Evolutionary conservation across 1,140 invertebrate genomes (phyloP).

Genomic region (Platyscapa corneri): DNA sequence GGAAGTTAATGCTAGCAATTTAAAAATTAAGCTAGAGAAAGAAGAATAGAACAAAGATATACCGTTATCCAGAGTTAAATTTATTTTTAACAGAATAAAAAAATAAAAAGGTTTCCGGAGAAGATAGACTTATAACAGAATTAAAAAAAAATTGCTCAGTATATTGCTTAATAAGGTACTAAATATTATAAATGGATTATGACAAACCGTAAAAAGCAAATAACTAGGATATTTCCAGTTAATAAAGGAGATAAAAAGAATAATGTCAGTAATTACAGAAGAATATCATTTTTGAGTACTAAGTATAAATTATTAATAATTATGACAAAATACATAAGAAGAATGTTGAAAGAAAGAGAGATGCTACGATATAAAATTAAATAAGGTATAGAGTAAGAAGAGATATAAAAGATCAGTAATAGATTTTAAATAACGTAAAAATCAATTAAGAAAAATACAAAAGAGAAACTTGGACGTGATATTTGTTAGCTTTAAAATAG

Average conservation of each 20-base stretch:
- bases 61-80: neutral
- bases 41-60: neutral
- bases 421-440: neutral
- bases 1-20: conserved; percentile 1
- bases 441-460: neutral
- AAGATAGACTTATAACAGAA: neutral
- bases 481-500: neutral
- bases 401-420: neutral
- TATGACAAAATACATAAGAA: neutral
- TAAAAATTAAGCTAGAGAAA: conserved; percentile 10
- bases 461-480: neutral
- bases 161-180: neutral
- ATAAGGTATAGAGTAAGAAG: neutral
- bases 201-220: neutral
- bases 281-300: neutral
- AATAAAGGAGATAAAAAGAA: neutral
- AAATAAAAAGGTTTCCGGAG: neutral
- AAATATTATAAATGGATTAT: conserved; percentile 10
- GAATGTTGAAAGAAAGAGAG: neutral
- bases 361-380: neutral
- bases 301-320: neutral
- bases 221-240: neutral
- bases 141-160: neutral
- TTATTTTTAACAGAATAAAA: neutral
- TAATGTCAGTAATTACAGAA: neutral